Evolutionary conservation across 2,797 vertebrate species (phyloP).

Genomic region (Gorsachius magnificus): DNA sequence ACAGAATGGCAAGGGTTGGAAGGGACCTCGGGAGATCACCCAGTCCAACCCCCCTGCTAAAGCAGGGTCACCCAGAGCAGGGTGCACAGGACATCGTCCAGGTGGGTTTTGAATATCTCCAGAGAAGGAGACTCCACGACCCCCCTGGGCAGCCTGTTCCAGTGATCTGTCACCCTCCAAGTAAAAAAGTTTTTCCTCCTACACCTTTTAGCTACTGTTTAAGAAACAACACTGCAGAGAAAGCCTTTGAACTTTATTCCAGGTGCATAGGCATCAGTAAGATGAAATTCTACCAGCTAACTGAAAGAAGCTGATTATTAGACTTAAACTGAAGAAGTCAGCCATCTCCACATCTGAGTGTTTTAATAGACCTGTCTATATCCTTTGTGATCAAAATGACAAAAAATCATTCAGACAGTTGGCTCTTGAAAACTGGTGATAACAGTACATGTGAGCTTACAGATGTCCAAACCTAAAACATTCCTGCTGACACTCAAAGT

Average conservation of each 20-base stretch:
- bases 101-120: too few species aligned
- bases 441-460: not conserved
- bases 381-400: not conserved
- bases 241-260: not conserved
- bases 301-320: not conserved
- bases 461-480: not conserved
- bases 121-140: too few species aligned
- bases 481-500: not conserved
- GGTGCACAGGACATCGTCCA: too few species aligned
- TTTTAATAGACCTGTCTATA: not conserved
- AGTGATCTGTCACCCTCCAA: too few species aligned
- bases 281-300: not conserved
- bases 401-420: not conserved
- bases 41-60: too few species aligned
- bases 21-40: too few species aligned
- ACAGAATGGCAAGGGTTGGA: too few species aligned
- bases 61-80: too few species aligned
- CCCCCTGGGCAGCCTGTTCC: too few species aligned
- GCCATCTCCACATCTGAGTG: not conserved
- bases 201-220: not conserved
- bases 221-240: not conserved
- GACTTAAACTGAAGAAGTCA: not conserved
- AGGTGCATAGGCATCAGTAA: not conserved
- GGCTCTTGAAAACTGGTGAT: not conserved
- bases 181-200: not conserved